Base-by-base conservation (phyloP, 2,113 vertebrate species). In the Riparia riparia region DNA sequence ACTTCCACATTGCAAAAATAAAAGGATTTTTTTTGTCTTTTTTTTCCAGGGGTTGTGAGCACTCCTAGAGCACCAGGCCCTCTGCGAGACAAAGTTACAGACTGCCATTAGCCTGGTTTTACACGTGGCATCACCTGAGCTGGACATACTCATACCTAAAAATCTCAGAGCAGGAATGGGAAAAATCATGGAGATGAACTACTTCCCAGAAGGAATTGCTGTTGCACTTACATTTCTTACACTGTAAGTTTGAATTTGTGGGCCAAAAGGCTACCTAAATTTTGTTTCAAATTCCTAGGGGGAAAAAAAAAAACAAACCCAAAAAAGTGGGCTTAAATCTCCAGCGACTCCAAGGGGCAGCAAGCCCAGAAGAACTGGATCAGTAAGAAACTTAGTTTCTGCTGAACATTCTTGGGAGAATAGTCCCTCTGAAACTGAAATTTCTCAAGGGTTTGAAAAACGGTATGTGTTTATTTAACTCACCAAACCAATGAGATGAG, bases 301-400 rank as follows among this genome's bases (percentile, higher is more conserved):
- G 1, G 3, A 5, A 5, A 17, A 3, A 10, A 29, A 31, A 50
- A 37, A 10, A 32, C 51, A 68, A 39, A 3, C 9, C 7, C 54
- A 76, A 84, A 70, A 1, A 3, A 3, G 47, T 19, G 3, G 28
- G 1, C 21, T 74, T 90, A 53, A 17, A 26, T 88, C 39, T 49
- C 18, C 49, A 44, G 56, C 32, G 25, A 73, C 22, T 26, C 16
- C 20, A 47, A 13, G 6, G 34, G 29, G 17, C 14, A 74, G 49
- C 7, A 60, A 68, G 25, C 8, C n/a, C 34, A 39, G 44, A 72
- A 47, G 29, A 69, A 64, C 4, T 0, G 1, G 21, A 76, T 44
- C 17, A 68, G 49, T n/a, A 53, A 80, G 12, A 50, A 32, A 60
- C 11, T 39, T 39, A 13, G 9, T 9, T 85, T 60, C 57, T 47